Evolutionary conservation across 2,113 vertebrate species (phyloP).

Genomic region (Uropsilus gracilis): DNA sequence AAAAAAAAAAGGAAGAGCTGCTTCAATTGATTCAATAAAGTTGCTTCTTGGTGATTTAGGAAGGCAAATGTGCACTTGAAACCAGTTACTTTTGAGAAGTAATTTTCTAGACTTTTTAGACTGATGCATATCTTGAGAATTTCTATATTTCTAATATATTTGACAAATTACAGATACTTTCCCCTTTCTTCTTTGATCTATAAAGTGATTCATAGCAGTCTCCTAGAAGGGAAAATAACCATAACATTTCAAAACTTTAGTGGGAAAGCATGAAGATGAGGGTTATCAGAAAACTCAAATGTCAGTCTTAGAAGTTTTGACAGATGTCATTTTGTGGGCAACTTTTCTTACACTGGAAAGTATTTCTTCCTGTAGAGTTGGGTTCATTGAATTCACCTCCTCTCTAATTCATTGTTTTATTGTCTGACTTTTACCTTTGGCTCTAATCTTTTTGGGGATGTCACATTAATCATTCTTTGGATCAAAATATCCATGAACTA

Average conservation of each 20-base stretch:
- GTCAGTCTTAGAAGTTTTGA: not conserved
- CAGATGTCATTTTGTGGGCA: not conserved
- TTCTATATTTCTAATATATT: conserved; percentile 51
- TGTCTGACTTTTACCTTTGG: not conserved
- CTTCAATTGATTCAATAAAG: conserved; percentile 51
- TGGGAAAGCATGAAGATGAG: not conserved
- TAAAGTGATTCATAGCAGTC: conserved; percentile 49
- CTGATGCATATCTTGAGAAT: conserved; percentile 48
- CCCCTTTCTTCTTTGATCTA: conserved; percentile 23
- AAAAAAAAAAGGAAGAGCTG: conserved; percentile 62
- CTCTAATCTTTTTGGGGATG: not conserved
- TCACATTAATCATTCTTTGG: not conserved
- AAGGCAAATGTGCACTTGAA: conserved; percentile 13
- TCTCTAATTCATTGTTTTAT: not conserved
- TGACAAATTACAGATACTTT: conserved; percentile 57
- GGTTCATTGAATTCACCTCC: not conserved
- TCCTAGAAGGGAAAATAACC: not conserved
- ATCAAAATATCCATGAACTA: not conserved
- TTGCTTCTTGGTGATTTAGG: conserved; percentile 55
- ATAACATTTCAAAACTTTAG: conserved; percentile 17
- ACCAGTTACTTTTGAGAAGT: conserved; percentile 49
- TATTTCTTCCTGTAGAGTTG: not conserved
- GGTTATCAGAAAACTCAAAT: not conserved
- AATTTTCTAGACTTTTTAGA: conserved; percentile 59
- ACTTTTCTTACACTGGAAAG: not conserved